Evolutionary conservation across 2,797 vertebrate species (phyloP).

Genomic region (Sebastiscus tertius): DNA sequence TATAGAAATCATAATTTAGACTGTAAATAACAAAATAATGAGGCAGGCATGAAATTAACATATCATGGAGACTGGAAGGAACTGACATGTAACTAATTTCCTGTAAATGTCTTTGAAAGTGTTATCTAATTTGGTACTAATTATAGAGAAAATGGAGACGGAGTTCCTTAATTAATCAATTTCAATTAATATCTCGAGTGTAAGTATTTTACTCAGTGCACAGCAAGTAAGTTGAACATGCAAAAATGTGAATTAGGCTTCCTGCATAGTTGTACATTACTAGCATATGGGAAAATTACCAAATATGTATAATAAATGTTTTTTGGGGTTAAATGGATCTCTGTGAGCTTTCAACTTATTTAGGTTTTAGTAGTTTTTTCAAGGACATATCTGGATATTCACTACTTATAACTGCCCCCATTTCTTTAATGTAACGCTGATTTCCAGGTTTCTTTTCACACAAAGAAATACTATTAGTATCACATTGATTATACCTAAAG

Average conservation of each 20-base stretch:
- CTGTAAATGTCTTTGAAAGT: neutral
- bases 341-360: neutral
- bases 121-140: neutral
- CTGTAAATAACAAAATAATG: neutral
- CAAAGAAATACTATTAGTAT: neutral
- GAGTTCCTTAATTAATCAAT: neutral
- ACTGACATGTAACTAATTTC: neutral
- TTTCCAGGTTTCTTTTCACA: neutral
- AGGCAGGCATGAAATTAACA: neutral
- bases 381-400: neutral
- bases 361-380: neutral
- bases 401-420: neutral
- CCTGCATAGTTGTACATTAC: neutral
- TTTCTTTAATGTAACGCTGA: neutral
- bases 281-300: neutral
- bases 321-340: neutral
- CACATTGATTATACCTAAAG: neutral
- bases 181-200: neutral
- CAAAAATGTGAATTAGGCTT: neutral
- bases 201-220: neutral
- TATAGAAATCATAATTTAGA: neutral
- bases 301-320: neutral
- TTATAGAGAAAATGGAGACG: constrained; percentile 4
- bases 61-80: neutral
- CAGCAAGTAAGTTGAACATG: neutral